Evolutionary conservation across 2,888 invertebrate genomes (phyloP).

Genomic region (Cybosia mesomella): DNA sequence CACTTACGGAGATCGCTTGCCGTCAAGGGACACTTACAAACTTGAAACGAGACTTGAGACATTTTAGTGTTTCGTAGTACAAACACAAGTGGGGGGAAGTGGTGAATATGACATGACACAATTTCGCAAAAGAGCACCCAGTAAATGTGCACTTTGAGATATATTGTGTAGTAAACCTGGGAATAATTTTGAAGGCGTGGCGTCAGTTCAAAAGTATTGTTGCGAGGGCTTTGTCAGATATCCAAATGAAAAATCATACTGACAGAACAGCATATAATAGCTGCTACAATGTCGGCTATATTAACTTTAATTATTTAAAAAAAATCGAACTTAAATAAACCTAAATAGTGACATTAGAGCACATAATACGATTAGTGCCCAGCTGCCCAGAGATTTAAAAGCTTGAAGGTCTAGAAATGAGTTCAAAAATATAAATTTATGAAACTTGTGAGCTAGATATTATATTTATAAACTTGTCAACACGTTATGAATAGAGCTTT

Average conservation of each 20-base stretch:
- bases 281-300: background rate
- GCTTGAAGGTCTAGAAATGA: too few relatives aligned
- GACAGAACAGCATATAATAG: background rate
- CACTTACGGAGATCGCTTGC: constrained; percentile 46
- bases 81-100: constrained; percentile 35
- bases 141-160: constrained; percentile 32
- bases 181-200: constrained; percentile 24
- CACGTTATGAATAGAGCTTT: too few relatives aligned
- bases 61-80: constrained; percentile 50
- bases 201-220: constrained; percentile 16
- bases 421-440: too few relatives aligned
- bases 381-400: background rate
- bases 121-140: constrained; percentile 47
- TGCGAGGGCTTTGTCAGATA: background rate
- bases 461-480: too few relatives aligned
- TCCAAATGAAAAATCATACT: background rate
- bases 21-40: constrained; percentile 47
- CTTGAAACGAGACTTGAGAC: constrained; percentile 52
- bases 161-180: constrained; percentile 36
- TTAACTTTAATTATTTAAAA: too few relatives aligned
- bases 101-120: constrained; percentile 53
- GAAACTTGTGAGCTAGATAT: too few relatives aligned
- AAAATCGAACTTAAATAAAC: too few relatives aligned
- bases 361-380: too few relatives aligned
- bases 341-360: too few relatives aligned